Evolutionary conservation across 2,888 invertebrate species (phyloP).

Genomic region (Biston stratarius): DNA sequence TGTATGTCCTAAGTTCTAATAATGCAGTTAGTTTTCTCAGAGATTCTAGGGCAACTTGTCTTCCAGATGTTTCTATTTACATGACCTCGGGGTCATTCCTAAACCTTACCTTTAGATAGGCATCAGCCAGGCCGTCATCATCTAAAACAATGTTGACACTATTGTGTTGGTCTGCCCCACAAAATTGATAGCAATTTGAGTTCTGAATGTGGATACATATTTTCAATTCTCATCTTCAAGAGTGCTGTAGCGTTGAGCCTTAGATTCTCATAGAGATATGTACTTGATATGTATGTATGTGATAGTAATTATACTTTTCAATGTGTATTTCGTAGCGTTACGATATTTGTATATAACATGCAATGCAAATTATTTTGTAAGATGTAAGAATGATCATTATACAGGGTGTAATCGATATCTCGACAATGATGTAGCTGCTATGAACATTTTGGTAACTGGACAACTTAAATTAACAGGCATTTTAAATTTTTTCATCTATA

Average conservation of each 20-base stretch:
- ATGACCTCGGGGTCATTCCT: neutral
- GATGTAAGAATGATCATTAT: conserved; percentile 40
- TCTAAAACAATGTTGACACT: too few species aligned
- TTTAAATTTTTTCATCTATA: conserved; percentile 1
- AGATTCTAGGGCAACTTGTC: too few species aligned
- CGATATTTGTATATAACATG: conserved; percentile 54
- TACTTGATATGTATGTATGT: conserved; percentile 55
- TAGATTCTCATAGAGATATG: conserved; percentile 59
- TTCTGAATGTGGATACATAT: neutral
- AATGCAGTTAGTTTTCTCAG: too few species aligned
- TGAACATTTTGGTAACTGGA: conserved; percentile 20
- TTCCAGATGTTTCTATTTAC: too few species aligned
- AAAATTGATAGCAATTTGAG: neutral
- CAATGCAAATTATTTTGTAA: conserved; percentile 47
- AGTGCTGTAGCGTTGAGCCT: conserved; percentile 21
- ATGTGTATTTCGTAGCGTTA: conserved; percentile 50
- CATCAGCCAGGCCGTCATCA: too few species aligned
- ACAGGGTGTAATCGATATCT: conserved; percentile 36
- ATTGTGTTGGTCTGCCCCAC: too few species aligned
- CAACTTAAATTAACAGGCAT: neutral
- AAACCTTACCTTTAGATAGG: neutral
- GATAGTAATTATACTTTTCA: conserved; percentile 58
- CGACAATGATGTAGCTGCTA: conserved; percentile 15
- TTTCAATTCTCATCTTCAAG: conserved; percentile 11
- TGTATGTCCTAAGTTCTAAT: too few species aligned